Evolutionary conservation across 2,888 invertebrate genomes (phyloP), one percentile per base, ranked within the genome.

Genomic region (Pristionchus exspectatus): DNA sequence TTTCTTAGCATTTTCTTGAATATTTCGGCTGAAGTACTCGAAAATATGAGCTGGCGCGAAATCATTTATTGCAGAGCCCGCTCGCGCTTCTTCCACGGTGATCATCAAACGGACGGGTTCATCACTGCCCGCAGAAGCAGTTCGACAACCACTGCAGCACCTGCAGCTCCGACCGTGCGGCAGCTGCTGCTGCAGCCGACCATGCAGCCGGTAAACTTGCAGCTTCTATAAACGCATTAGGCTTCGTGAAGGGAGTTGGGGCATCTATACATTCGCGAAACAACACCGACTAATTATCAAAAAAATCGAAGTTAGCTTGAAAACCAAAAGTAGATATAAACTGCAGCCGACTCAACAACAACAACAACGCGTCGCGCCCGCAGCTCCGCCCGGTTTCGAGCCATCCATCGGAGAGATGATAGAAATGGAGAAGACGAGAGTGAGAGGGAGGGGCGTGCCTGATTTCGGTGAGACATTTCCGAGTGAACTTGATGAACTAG

Each of bases 11-110:
- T 38, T 38, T 38, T 38, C 38, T 38, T 38, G 38, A 38, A 38
- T 38, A 38, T 38, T 5, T 38, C 38, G 38, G 5, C 5, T 2
- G 38, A 38, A 38, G 38, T 9, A 12, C 9, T 56, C 7, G 56
- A 2, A 9, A 56, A 72, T 27, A 33, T 18, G n/a, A 72, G 30
- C 18, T n/a, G 12, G 33, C 59, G 21, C 12, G 18, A 33, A 24
- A 9, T 18, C 44, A 50, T 12, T 14, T 9, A 14, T 24, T 87
- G 33, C 54, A 88, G 87, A 74, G 87, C 87, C 14, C 87, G 72
- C 24, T 74, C 72, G 3, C 72, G 87, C 24, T 88, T 88, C 56
- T 88, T 88, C 87, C 18, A 24, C 44, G 74, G 87, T 1, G 56
- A 74, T n/a, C 16, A 66, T 33, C 81, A 27, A 0, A 44, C 54